Evolutionary conservation across 2,888 invertebrate genomes (phyloP), one percentile per base, ranked within the genome.

Genomic region (Vanessa cardui): DNA sequence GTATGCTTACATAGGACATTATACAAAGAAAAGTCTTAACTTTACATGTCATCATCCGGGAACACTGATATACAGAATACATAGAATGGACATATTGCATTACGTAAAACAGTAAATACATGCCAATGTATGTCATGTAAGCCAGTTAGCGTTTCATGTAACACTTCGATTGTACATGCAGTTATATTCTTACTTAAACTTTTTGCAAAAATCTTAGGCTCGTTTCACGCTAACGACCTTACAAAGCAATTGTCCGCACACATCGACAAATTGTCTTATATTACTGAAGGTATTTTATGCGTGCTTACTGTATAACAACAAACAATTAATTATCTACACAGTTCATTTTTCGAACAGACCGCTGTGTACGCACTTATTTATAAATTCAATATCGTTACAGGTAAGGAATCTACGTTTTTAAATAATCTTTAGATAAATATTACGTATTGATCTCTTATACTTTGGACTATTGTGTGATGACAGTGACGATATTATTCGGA

Each of bases 21-120:
- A 56, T 54, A 52, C 21, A 33, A 56, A 52, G 15, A 39, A 54
- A 56, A 5, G 8, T 56, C 47, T 54, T 56, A 47, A 39, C 52
- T 18, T 47, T 61, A 54, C 60, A 60, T 15, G 7, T 46, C 59
- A 52, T 54, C 31, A 52, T 52, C 59, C 59, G 50, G 50, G 59
- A 59, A 65, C 59, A 65, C 64, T 50, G 52, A 31, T 31, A 49
- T 44, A 58, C 58, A 52, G 20, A 49, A 26, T 52, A 64, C 59
- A 52, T 45, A 31, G 52, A 54, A 16, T 6, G 26, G 31, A 54
- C 31, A 50, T 39, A 54, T 62, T 68, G 63, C 67, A 56, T 62
- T 68, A 68, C 68, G 63, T 68, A 59, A 20, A 49, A 59, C 54
- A 52, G 68, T 63, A 54, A 31, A 54, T 31, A 50, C 50, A 15